Percentiles rank a stretch among this genome's conserved stretches.
These are phyloP conservation scores for Apamea epomidion DNA, from an alignment of 2,888 invertebrate species.

Conservation along the genomic window DNA sequence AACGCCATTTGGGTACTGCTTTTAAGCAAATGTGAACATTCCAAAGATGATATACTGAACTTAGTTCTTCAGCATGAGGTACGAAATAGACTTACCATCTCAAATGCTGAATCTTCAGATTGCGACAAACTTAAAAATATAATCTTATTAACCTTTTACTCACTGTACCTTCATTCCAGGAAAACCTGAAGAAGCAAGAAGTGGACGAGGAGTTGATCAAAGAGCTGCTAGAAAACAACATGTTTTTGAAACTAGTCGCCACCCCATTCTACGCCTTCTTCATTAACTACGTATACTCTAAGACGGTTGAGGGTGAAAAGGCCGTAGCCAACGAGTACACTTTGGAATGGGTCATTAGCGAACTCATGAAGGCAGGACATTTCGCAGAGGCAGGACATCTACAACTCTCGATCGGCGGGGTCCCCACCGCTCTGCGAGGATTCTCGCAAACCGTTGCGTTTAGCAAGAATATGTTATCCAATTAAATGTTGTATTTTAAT, in stretches of 20 bases:
- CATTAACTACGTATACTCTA: conserved; percentile 77
- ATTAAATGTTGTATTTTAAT: conserved; percentile 57
- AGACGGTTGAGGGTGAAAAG: conserved; percentile 58
- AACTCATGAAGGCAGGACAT: conserved; percentile 77
- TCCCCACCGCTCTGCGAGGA: conserved; percentile 80
- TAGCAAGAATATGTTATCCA: conserved; percentile 73
- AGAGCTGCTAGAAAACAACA: conserved; percentile 80
- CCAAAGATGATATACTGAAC: conserved; percentile 71
- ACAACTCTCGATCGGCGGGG: conserved; percentile 75
- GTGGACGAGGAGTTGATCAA: conserved; percentile 82
- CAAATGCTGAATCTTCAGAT: neutral
- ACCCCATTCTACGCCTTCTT: conserved; percentile 80
- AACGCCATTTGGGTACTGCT: conserved; percentile 82
- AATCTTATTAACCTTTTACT: neutral
- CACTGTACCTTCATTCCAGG: conserved; percentile 70
- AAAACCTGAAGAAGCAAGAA: conserved; percentile 71
- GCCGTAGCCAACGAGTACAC: conserved; percentile 68
- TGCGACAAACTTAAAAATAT: neutral
- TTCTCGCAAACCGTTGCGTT: conserved; percentile 82
- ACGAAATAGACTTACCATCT: conserved; percentile 1
- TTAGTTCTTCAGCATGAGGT: conserved; percentile 78
- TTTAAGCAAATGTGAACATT: conserved; percentile 76
- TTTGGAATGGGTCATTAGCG: conserved; percentile 77
- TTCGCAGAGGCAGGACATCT: conserved; percentile 85
- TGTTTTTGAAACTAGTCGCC: conserved; percentile 82